Base-by-base conservation (phyloP, 2,113 vertebrate species). In the Pycnonotus jocosus region DNA sequence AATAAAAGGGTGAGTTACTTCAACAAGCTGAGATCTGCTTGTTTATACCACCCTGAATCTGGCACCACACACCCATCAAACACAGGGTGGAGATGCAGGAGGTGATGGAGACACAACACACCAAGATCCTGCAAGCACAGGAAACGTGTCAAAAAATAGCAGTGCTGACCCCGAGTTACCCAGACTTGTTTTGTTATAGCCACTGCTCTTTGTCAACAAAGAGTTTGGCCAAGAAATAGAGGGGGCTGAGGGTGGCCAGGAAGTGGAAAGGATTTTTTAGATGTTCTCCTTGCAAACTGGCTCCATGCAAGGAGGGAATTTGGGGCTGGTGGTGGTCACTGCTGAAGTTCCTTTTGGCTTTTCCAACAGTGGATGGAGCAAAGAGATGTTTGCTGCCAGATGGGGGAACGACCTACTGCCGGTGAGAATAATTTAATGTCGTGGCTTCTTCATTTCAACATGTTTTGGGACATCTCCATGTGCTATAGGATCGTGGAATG, bases 71-170 rank as follows among this genome's bases (percentile, higher is more conserved):
- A 1, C 50, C 72, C 71, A 23, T 16, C n/a, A 78, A 45, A 70
- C 18, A 11, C n/a, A 50, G 84, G 87, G 84, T 79, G 90, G 81
- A 73, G 90, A 56, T 48, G 79, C 78, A 85, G 92, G 90, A 95
- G 90, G 4, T 48, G 51, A 53, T 60, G 90, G 85, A 85, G 53
- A 88, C 90, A 15, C 1, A 12, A 33, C 69, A 37, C 51, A 27
- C 38, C 1, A 0, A 64, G 78, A 71, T 72, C 70, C 65, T 56
- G 69, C 65, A 19, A 45, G 61, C 25, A 33, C 86, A 84, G 88
- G 91, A 92, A 94, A 68, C 0, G 0, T 22, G 13, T 35, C 3
- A 0, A 44, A 61, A 95, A 89, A 71, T 53, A 94, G 65, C 83
- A 31, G 10, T 2, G n/a, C 57, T 94, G 77, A 68, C 76, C 90